A percentile compares a stretch with the other conserved stretches of the same genome.
phyloP scores from a whole-genome alignment of 1,140 invertebrate species.

The Aphaenogaster ashmeadi region DNA sequence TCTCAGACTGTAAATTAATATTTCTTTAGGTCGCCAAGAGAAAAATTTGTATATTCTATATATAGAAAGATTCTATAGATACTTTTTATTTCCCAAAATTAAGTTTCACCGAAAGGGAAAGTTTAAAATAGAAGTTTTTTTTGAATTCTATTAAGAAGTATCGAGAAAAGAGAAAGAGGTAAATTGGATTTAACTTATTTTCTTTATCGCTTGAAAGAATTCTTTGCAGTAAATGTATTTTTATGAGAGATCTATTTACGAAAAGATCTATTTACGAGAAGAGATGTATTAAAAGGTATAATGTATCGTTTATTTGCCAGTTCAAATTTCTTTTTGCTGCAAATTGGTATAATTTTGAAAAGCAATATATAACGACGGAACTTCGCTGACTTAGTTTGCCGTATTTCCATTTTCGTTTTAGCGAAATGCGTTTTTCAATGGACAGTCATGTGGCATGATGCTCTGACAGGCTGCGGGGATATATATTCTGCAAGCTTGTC shows the following conservation, averaged over 20 bases:
- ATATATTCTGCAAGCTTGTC: conserved; percentile 23
- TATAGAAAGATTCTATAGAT: background rate
- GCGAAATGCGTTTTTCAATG: conserved; percentile 21
- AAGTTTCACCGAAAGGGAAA: background rate
- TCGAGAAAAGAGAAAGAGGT: too few relatives aligned
- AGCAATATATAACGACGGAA: background rate
- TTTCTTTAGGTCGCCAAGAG: background rate
- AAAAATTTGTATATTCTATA: background rate
- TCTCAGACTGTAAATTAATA: conserved; percentile 9
- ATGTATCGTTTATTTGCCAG: background rate
- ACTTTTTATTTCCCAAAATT: background rate
- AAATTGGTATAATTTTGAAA: conserved; percentile 1
- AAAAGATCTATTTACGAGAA: background rate
- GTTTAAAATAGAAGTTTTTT: background rate
- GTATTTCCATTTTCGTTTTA: background rate
- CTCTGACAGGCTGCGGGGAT: background rate
- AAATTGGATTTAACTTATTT: conserved; percentile 3
- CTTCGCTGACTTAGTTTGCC: conserved; percentile 3
- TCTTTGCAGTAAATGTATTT: background rate
- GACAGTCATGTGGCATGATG: background rate
- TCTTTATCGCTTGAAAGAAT: background rate
- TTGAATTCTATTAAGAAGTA: background rate
- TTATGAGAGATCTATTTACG: background rate
- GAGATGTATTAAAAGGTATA: background rate
- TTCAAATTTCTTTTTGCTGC: background rate